These are phyloP conservation scores for Todiramphus chloris DNA, from an alignment of 2,113 vertebrate species.

Conservation along the genomic window DNA sequence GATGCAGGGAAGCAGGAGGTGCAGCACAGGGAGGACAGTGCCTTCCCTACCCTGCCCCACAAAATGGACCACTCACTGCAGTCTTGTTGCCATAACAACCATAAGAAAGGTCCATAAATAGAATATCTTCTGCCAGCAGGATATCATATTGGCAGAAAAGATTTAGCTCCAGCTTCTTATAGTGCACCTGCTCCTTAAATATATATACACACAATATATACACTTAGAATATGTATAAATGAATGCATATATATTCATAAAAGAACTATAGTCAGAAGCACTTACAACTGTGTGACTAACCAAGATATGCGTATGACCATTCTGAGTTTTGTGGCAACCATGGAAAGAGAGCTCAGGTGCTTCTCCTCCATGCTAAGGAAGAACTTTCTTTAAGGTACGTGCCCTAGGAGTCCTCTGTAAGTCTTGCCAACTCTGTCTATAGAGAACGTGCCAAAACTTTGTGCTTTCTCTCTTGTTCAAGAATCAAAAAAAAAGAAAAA, in stretches of 20 bases:
- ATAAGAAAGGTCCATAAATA: slow-evolving; percentile 35
- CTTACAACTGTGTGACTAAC: neutral
- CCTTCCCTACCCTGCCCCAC: neutral
- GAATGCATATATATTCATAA: neutral
- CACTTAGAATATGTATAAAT: neutral
- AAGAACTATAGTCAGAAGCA: neutral
- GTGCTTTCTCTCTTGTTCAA: neutral
- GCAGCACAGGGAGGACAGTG: accelerated
- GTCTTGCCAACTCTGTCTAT: neutral
- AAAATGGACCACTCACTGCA: neutral
- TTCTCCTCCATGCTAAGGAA: neutral
- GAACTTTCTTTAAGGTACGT: neutral
- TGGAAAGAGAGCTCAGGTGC: neutral
- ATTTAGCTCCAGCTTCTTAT: neutral
- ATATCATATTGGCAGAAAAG: neutral
- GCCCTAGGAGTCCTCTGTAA: neutral
- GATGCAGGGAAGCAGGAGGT: neutral
- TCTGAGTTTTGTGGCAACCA: neutral
- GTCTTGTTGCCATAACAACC: slow-evolving; percentile 47
- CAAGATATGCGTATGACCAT: neutral
- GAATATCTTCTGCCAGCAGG: neutral
- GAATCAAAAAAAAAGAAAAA: neutral
- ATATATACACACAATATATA: neutral
- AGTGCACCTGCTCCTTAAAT: neutral
- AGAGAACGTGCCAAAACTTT: neutral